Evolutionary conservation across 2,113 vertebrate species (phyloP), one percentile per base, ranked within the genome.

Genomic region (Mormyrus lacerda): DNA sequence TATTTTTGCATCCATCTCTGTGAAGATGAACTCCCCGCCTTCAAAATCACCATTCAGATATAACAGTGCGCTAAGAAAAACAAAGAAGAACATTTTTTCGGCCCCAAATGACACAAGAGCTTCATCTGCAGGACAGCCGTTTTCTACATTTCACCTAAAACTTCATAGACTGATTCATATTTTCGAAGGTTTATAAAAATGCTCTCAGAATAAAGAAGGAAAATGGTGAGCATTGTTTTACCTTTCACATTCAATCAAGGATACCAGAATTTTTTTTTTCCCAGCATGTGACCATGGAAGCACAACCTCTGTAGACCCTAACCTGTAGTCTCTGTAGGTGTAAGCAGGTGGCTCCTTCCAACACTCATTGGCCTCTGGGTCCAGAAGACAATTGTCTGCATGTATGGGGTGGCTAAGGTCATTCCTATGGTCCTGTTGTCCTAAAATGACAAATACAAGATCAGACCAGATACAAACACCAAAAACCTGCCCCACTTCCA

Each of bases 391-490:
- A 93, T 99, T 99, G 92, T 99, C 98, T 0, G 98, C 98, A 0
- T 99, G 98, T 92, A 99, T 99, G 73, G 98, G 98, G 90, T 99
- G 98, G 90, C 98, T 99, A 87, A 99, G 96, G 93, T 99, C 98
- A 3, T 96, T 98, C 90, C 98, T 97, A 88, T 96, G 95, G n/a
- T 98, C 97, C 91, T 99, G 98, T 88, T 98, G 98, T 87, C 98
- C 98, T 99, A n/a, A n/a, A n/a, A n/a, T n/a, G n/a, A n/a, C n/a
- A 47, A 35, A n/a, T 31, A 50, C 44, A 35, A 10, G 3, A 87
- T 48, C 21, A 50, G 84, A 50, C 0, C 44, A 73, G 39, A 44
- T 21, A n/a, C n/a, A n/a, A n/a, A n/a, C 53, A 58, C 5, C 53
- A 58, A 17, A 85, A 4, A 4, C 6, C 39, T 85, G 7, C 7